phyloP scores from a whole-genome alignment of 2,113 vertebrate species.

The Thamnaconus septentrionalis region DNA sequence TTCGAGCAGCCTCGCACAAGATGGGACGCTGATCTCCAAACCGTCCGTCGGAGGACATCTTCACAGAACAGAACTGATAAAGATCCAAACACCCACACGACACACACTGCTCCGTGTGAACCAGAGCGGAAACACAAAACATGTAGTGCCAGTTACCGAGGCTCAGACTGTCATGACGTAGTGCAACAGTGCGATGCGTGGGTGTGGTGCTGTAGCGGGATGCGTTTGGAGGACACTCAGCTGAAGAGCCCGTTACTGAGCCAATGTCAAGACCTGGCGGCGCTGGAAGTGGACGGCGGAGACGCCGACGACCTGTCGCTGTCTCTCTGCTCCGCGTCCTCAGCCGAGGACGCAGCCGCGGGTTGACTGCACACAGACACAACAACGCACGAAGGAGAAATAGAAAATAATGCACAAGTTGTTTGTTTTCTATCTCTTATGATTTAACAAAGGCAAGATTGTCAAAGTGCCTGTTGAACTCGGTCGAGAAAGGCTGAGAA shows the following conservation, averaged over 20 bases:
- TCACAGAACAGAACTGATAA: slow-evolving; percentile 5
- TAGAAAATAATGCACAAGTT: neutral
- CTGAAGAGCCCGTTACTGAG: slow-evolving; percentile 4
- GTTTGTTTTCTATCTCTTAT: neutral
- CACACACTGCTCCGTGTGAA: neutral
- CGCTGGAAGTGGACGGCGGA: slow-evolving; percentile 45
- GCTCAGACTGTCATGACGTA: slow-evolving; percentile 18
- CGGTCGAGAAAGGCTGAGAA: no score
- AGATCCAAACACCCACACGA: slow-evolving; percentile 2
- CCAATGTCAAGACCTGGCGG: slow-evolving; percentile 57
- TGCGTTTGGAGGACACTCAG: slow-evolving; percentile 23
- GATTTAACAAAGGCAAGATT: no score
- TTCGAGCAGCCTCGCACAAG: no score
- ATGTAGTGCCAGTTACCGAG: slow-evolving; percentile 25
- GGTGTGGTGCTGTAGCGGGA: neutral
- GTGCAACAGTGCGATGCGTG: slow-evolving; percentile 15
- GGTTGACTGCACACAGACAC: slow-evolving; percentile 18
- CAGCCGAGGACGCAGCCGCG: slow-evolving; percentile 43
- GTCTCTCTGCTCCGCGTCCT: slow-evolving; percentile 64
- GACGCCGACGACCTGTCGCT: slow-evolving; percentile 58
- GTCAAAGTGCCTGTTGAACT: no score
- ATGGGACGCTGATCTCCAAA: no score
- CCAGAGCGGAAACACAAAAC: slow-evolving; percentile 19
- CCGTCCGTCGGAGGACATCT: neutral
- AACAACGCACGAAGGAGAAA: neutral